Evolutionary conservation across 2,888 invertebrate species (phyloP), one percentile per base, ranked within the genome.

Genomic region (Leptopilina myrica): DNA sequence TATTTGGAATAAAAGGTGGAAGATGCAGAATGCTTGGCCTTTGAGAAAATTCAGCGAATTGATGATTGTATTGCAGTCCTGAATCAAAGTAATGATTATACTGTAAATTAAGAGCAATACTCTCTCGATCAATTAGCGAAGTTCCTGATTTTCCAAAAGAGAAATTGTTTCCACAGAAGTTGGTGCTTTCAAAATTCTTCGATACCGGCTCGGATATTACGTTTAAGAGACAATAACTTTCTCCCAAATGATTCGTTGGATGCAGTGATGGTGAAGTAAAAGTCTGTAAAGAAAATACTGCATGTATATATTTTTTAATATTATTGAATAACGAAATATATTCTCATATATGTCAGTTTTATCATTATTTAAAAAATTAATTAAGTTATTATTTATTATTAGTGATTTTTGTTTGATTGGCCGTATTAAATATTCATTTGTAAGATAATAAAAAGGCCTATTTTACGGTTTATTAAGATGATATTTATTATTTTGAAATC

Each of bases 1-100:
- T 87, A 5, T 89, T 88, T 1, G 91, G 90, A 11, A 91, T 76
- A 1, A 91, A 84, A 4, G 91, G 87, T 1, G 91, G 90, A 49
- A 91, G 83, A 78, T 90, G 91, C 53, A 87, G 75, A 78, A 84
- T 80, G 5, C 84, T 76, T 1, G 85, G 82, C 80, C 85, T 82
- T 65, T 83, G 83, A 3, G 82, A 80, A 56, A 83, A 59, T n/a
- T 73, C 73, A 26, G 53, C 26, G 5, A 73, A 76, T 64, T 88
- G 85, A 75, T 91, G 81, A 76, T 88, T 90, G 49, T 88, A 87
- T 62, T 89, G 88, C 9, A 87, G 79, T 5, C 83, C 85, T 5
- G 89, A 80, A 53, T 85, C 86, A 33, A 88, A 87, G 49, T 89
- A 89, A 85, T 86, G 87, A 75, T 88, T 89, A 59, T 90, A 90